Evolutionary conservation across 2,888 invertebrate species (phyloP), one percentile per base, ranked within the genome.

Genomic region (Stramonita haemastoma): DNA sequence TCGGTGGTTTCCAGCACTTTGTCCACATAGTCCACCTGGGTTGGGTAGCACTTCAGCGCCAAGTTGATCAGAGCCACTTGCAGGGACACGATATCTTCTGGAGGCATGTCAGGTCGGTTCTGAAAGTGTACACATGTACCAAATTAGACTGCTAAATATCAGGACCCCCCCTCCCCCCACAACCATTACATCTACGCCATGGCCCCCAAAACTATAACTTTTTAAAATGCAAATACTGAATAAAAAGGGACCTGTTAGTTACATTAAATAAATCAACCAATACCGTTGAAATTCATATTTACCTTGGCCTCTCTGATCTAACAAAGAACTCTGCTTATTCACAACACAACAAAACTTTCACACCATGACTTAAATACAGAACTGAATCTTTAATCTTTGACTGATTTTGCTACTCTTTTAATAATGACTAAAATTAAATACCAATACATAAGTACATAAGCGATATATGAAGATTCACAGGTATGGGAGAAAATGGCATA

Each of bases 31-130:
- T 98, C 98, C 29, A 98, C 97, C 94, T 98, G 97, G 95, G 98
- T 98, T 0, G 99, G 98, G 96, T 99, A 99, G 95, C 99, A 99
- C 95, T 99, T 98, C 94, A 99, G 98, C 0, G 99, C 99, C 91
- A 99, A 96, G 96, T 98, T 98, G 89, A 99, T 97, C 84, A 99
- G 96, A 13, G 99, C 96, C 89, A 99, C 98, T 97, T 99, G 99
- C 89, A 99, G 97, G 15, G 99, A 98, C 32, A 99, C 97, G 95
- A 99, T 98, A 96, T 99, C 99, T 96, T 99, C 99, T 57, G 36
- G 98, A 96, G 99, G 98, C 98, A 99, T 98, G 95, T 99, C 98
- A 91, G 98, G 98, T 84, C 99, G 97, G 91, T 98, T 98, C 97
- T 98, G 96, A 26, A 5, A 19, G 19, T 66, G 66, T 66, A 66